Conservation (phyloP, 2,113 vertebrate genomes). For the Cyanoliseus patagonus region DNA sequence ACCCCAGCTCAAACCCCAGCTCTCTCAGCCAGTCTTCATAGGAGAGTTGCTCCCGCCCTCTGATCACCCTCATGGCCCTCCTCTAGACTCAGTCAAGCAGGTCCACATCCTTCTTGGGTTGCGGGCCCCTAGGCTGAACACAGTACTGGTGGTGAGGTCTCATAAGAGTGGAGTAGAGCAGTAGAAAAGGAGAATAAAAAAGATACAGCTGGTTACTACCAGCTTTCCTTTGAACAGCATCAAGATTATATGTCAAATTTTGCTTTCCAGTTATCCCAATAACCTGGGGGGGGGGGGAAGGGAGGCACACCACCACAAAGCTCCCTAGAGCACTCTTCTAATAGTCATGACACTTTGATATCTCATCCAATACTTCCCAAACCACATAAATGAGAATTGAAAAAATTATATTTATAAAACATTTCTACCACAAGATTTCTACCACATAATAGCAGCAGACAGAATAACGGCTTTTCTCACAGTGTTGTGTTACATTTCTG, state of each 20-base stretch:
- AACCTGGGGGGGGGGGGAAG: background rate
- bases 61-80: background rate
- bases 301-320: background rate
- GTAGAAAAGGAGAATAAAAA: background rate
- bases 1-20: background rate
- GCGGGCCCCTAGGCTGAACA: background rate
- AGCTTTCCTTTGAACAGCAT: background rate
- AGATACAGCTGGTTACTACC: background rate
- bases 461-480: background rate
- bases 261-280: background rate
- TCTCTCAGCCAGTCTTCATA: background rate
- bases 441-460: background rate
- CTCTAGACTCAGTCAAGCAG: background rate
- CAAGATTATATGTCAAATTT: background rate
- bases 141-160: background rate
- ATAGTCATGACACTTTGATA: background rate
- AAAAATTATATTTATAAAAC: background rate
- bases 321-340: background rate
- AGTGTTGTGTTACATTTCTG: background rate
- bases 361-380: background rate
- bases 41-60: background rate
- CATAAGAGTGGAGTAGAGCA: background rate
- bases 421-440: background rate
- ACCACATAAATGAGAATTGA: background rate
- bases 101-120: background rate